phyloP scores from a whole-genome alignment of 2,113 vertebrate genomes.

The Todiramphus chloris region DNA sequence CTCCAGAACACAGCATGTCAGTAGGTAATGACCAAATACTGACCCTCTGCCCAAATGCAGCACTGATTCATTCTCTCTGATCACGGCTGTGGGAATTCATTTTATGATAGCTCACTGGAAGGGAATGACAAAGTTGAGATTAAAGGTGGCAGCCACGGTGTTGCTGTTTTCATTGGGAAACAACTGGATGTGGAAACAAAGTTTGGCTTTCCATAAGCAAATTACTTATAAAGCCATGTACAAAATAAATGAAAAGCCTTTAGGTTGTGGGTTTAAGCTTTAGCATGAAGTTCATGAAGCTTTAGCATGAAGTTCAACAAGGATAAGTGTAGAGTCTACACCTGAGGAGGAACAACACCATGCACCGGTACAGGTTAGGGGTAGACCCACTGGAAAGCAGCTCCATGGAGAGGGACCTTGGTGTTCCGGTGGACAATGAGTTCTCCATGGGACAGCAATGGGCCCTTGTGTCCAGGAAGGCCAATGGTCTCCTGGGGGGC shows the following conservation, averaged over 20 bases:
- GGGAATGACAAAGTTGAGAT: background rate
- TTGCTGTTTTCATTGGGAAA: background rate
- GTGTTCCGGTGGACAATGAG: no score
- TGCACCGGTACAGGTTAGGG: no score
- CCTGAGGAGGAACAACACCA: no score
- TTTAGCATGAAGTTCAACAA: background rate
- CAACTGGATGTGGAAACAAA: background rate
- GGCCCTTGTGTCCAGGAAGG: no score
- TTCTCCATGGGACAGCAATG: no score
- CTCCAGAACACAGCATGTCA: background rate
- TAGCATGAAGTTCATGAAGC: background rate
- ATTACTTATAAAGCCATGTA: background rate
- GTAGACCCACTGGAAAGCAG: no score
- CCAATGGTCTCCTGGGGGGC: no score
- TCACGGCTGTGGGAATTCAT: background rate
- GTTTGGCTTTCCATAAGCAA: background rate
- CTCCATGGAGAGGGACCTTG: no score
- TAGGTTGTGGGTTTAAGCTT: background rate
- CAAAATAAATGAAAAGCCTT: background rate
- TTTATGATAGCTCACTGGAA: background rate
- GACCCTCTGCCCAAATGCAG: background rate
- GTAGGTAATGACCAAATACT: background rate
- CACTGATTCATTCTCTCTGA: rapidly evolving
- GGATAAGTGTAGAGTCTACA: no score
- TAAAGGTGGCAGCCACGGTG: background rate